These are phyloP conservation scores for Fringilla coelebs DNA, from an alignment of 2,797 vertebrate genomes.

Conservation along the genomic window DNA sequence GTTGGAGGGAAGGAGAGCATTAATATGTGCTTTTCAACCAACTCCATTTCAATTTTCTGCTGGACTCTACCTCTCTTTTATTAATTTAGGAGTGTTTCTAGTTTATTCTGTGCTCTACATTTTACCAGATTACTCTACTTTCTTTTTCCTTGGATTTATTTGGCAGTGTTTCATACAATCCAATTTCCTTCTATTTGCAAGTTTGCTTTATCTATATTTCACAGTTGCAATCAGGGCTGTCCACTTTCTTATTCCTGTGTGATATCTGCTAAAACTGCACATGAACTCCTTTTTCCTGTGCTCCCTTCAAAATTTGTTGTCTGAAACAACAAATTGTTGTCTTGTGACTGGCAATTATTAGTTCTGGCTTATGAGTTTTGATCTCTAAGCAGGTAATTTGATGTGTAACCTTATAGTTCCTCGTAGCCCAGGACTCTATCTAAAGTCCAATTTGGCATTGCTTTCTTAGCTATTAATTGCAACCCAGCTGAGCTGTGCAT, in stretches of 20 bases:
- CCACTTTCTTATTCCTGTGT: constrained; percentile 1
- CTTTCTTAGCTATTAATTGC: constrained; percentile 67
- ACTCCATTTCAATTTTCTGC: constrained; percentile 10
- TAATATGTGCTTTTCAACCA: constrained; percentile 5
- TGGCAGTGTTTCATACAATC: neutral
- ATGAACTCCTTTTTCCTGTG: constrained; percentile 31
- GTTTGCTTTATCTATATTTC: constrained; percentile 4
- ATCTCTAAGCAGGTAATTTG: constrained; percentile 67
- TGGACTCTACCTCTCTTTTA: neutral
- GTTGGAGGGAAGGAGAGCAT: neutral
- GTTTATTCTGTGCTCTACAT: neutral
- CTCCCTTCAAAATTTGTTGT: constrained; percentile 38
- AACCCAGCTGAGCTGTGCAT: constrained; percentile 7
- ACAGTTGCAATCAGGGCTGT: constrained; percentile 14
- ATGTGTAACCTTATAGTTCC: constrained; percentile 64
- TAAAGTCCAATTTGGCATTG: constrained; percentile 62
- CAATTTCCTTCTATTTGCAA: constrained; percentile 15
- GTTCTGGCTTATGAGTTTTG: constrained; percentile 64
- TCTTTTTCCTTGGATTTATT: neutral
- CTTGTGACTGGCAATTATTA: constrained; percentile 57
- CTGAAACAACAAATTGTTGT: constrained; percentile 61
- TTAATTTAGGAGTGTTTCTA: constrained; percentile 17
- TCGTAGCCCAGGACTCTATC: constrained; percentile 56
- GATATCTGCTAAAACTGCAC: constrained; percentile 16
- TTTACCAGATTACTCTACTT: neutral